Evolutionary conservation across 1,140 invertebrate species (phyloP).

Genomic region (Zophobas morio): DNA sequence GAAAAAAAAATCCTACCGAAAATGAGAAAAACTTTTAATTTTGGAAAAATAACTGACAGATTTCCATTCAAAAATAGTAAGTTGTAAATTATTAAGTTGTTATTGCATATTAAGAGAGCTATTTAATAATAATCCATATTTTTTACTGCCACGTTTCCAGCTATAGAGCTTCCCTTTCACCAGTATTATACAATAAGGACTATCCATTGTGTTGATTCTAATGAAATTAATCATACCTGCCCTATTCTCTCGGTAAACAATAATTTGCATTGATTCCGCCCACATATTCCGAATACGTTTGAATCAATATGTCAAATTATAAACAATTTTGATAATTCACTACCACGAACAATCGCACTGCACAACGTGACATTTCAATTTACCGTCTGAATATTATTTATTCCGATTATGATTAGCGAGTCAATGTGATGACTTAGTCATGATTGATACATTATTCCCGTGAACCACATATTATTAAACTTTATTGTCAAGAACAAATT

Average conservation of each 20-base stretch:
- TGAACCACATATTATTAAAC: constrained; percentile 32
- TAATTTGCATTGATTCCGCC: neutral
- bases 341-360: neutral
- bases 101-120: no score
- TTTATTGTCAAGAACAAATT: constrained; percentile 47
- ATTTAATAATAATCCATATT: no score
- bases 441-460: constrained; percentile 29
- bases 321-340: neutral
- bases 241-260: neutral
- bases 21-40: no score
- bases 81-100: no score
- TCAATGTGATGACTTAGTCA: neutral
- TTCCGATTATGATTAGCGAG: neutral
- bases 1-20: no score
- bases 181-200: no score
- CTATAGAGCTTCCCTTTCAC: no score
- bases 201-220: neutral
- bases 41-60: no score
- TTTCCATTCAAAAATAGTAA: no score
- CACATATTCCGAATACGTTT: neutral
- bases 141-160: no score
- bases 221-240: neutral
- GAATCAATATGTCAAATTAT: neutral
- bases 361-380: neutral
- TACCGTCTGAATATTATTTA: neutral